Conservation (phyloP, 2,888 invertebrate genomes). For the Dryomyza anilis region DNA sequence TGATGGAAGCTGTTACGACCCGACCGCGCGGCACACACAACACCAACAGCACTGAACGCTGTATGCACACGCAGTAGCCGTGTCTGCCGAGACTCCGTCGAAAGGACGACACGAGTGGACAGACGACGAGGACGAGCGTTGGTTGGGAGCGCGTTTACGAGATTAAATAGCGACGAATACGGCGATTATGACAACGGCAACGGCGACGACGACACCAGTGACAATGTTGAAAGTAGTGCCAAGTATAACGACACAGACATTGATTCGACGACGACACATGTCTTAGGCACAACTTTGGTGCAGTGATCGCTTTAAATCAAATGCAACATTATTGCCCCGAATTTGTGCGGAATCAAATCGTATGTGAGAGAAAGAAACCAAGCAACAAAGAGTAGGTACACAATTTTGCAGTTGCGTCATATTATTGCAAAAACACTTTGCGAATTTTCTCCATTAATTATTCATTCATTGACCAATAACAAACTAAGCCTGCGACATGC, state of each 20-base stretch:
- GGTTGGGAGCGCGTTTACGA: background rate
- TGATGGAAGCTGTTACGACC: conserved; percentile 11
- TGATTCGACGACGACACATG: background rate
- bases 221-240: background rate
- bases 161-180: background rate
- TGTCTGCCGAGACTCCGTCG: background rate
- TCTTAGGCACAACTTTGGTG: background rate
- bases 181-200: conserved; percentile 1
- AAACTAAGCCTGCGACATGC: too few relatives aligned
- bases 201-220: background rate
- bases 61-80: background rate
- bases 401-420: too few relatives aligned
- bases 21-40: conserved; percentile 22
- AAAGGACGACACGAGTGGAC: background rate
- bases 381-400: too few relatives aligned
- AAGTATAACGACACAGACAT: background rate
- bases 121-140: conserved; percentile 1
- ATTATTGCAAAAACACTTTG: too few relatives aligned
- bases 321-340: too few relatives aligned
- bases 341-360: too few relatives aligned
- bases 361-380: too few relatives aligned
- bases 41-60: conserved; percentile 9
- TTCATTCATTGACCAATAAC: too few relatives aligned
- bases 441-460: too few relatives aligned
- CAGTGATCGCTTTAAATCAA: background rate